phyloP scores from a whole-genome alignment of 2,113 vertebrate species.

The Speoplatyrhinus poulsoni region DNA sequence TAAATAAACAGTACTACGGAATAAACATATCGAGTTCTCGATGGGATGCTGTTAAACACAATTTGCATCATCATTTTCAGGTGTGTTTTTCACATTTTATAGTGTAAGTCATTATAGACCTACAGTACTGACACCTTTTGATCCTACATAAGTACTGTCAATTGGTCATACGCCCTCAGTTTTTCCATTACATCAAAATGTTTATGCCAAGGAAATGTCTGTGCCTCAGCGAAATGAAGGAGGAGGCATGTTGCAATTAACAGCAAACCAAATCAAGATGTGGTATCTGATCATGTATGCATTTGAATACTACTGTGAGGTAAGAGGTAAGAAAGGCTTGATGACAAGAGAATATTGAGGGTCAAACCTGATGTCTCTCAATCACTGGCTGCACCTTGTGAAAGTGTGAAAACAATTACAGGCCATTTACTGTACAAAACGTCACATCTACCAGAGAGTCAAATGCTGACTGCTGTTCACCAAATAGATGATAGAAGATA shows the following conservation, averaged over 20 bases:
- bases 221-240: too few species aligned
- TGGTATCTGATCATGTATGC: neutral
- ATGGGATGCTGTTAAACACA: neutral
- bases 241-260: constrained; percentile 3
- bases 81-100: constrained; percentile 52
- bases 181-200: constrained; percentile 2
- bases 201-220: neutral
- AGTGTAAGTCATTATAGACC: constrained; percentile 43
- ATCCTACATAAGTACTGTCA: constrained; percentile 57
- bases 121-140: constrained; percentile 41
- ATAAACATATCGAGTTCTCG: constrained; percentile 45
- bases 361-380: constrained; percentile 24
- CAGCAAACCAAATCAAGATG: neutral
- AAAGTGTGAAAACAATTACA: constrained; percentile 56
- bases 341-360: constrained; percentile 21
- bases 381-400: constrained; percentile 19
- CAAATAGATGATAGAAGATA: neutral
- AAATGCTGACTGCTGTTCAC: constrained; percentile 7
- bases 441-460: constrained; percentile 27
- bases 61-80: constrained; percentile 53
- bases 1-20: constrained; percentile 17
- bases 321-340: constrained; percentile 43
- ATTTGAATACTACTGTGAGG: constrained; percentile 29
- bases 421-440: constrained; percentile 29
- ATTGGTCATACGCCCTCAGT: constrained; percentile 43